These are phyloP conservation scores for Parazoanthus darwini DNA, from an alignment of 92 coral and sea anemone genomes.

Conservation along the genomic window DNA sequence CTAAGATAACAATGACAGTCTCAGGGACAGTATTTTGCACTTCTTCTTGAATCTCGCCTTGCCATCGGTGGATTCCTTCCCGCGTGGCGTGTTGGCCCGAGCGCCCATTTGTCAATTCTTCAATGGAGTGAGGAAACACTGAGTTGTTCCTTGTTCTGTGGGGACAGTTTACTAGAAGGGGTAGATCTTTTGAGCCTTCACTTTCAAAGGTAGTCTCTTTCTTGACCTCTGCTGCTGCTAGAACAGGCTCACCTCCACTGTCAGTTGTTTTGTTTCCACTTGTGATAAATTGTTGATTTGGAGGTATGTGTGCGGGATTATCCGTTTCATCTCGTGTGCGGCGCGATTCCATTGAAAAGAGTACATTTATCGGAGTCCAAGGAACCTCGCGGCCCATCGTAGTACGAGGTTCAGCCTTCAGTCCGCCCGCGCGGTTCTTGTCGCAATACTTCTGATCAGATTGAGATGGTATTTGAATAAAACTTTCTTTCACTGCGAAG, in stretches of 20 bases:
- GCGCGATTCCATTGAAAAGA: slow-evolving; percentile 5
- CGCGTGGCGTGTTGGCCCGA: neutral
- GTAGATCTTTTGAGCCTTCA: neutral
- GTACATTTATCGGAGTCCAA: slow-evolving; percentile 17
- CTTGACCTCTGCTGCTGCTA: neutral
- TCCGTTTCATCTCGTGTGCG: neutral
- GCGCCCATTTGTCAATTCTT: neutral
- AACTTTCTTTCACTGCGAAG: neutral
- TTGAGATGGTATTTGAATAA: neutral
- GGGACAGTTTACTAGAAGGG: neutral
- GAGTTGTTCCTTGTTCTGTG: neutral
- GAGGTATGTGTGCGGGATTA: neutral
- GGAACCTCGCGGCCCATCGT: neutral
- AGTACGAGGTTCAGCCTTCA: neutral
- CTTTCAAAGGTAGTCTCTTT: neutral
- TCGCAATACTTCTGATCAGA: neutral
- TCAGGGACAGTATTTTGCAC: neutral
- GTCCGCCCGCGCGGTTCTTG: neutral
- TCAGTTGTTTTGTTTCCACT: neutral
- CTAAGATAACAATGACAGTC: neutral
- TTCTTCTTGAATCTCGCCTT: neutral
- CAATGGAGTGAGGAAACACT: neutral
- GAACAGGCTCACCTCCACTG: neutral
- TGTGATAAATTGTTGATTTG: neutral
- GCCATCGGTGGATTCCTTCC: neutral